Conservation (phyloP, 2,888 invertebrate species). For the Cactoblastis cactorum region DNA sequence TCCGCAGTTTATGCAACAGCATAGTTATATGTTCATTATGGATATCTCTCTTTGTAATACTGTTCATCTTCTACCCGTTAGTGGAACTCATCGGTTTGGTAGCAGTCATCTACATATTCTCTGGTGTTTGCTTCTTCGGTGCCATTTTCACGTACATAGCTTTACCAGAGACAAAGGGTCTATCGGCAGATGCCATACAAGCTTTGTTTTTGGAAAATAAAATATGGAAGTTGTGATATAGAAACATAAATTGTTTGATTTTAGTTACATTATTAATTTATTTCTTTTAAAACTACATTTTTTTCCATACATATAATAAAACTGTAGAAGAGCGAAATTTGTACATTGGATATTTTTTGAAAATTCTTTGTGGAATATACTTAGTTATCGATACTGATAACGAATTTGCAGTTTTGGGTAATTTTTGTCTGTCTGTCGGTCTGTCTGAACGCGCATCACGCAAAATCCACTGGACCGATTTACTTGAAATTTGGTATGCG, state of each 20-base stretch:
- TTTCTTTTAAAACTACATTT: background rate
- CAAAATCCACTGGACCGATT: too few species aligned
- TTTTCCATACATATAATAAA: too few species aligned
- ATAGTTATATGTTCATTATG: conserved; percentile 41
- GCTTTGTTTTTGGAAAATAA: conserved; percentile 36
- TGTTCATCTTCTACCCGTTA: conserved; percentile 53
- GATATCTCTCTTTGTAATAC: conserved; percentile 48
- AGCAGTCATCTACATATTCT: conserved; percentile 57
- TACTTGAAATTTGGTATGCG: too few species aligned
- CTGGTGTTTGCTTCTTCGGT: conserved; percentile 45
- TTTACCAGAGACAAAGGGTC: conserved; percentile 65
- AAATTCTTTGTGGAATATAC: too few species aligned
- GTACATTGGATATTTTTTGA: too few species aligned
- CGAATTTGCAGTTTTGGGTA: too few species aligned
- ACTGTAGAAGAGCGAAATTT: too few species aligned
- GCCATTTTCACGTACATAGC: conserved; percentile 44
- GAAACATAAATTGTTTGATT: background rate
- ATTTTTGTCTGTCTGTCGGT: too few species aligned
- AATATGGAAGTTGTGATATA: conserved; percentile 5
- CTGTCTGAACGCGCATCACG: too few species aligned
- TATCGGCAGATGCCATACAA: conserved; percentile 52
- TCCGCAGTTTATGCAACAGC: conserved; percentile 51
- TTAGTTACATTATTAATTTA: background rate
- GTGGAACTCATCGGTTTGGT: conserved; percentile 48
- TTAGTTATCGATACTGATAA: too few species aligned